phyloP scores from a whole-genome alignment of 1,140 invertebrate genomes.

The Augochlora pura region DNA sequence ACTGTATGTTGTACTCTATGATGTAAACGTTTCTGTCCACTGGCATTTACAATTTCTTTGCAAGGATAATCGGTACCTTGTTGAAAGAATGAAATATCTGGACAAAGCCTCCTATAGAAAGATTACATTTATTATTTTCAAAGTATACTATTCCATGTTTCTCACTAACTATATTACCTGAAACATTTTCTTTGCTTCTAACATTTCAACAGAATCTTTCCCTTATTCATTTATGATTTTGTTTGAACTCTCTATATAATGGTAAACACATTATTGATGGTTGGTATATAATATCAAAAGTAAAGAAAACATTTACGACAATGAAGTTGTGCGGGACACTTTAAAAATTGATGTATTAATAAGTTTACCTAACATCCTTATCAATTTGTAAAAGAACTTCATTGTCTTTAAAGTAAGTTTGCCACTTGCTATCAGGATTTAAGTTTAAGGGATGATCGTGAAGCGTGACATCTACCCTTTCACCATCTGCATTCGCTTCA shows the following conservation, averaged over 20 bases:
- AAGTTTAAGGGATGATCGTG: conserved; percentile 95
- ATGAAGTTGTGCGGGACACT: neutral
- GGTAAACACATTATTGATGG: neutral
- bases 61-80: conserved; percentile 94
- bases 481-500: conserved; percentile 78
- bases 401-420: conserved; percentile 96
- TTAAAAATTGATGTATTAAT: neutral
- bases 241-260: neutral
- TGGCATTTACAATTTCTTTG: conserved; percentile 85
- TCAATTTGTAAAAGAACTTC: conserved; percentile 98
- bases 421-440: conserved; percentile 96
- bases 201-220: neutral
- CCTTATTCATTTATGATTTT: neutral
- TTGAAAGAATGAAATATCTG: conserved; percentile 98
- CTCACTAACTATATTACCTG: neutral
- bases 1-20: conserved; percentile 92
- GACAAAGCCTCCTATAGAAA: conserved; percentile 89
- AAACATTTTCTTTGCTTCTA: neutral
- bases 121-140: conserved; percentile 6
- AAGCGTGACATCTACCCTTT: conserved; percentile 81
- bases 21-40: conserved; percentile 89
- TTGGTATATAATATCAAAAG: neutral
- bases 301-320: neutral
- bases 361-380: conserved; percentile 92
- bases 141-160: neutral